These are phyloP conservation scores for Phoronis australis DNA, from an alignment of 2,888 invertebrate species.

Conservation along the genomic window DNA sequence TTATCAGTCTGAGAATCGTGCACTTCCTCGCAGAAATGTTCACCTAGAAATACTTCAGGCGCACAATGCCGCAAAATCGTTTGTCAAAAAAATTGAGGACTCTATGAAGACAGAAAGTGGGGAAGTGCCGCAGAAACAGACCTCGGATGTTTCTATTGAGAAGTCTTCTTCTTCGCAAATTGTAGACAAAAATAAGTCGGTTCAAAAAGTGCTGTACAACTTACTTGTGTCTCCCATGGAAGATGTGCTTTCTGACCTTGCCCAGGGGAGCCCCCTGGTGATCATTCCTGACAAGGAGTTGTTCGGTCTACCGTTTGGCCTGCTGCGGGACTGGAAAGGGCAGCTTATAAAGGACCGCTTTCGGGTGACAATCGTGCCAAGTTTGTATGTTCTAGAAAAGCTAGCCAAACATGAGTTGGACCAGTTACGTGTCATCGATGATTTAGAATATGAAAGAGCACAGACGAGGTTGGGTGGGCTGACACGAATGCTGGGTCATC, in stretches of 20 bases:
- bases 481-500: background rate
- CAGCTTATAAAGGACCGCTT: slow-evolving; percentile 18
- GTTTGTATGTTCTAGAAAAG: slow-evolving; percentile 34
- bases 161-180: background rate
- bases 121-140: slow-evolving; percentile 1
- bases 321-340: slow-evolving; percentile 30
- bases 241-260: slow-evolving; percentile 34
- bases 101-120: background rate
- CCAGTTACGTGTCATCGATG: slow-evolving; percentile 25
- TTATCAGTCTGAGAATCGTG: slow-evolving; percentile 32
- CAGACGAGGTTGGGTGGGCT: slow-evolving; percentile 31
- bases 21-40: slow-evolving; percentile 24
- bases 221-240: slow-evolving; percentile 37
- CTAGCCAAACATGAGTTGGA: slow-evolving; percentile 35
- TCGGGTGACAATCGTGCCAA: slow-evolving; percentile 33
- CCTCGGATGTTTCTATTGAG: slow-evolving; percentile 10
- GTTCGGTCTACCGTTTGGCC: slow-evolving; percentile 34
- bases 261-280: slow-evolving; percentile 27
- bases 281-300: slow-evolving; percentile 43
- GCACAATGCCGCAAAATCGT: slow-evolving; percentile 10
- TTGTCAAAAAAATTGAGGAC: background rate
- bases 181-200: slow-evolving; percentile 13
- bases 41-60: background rate
- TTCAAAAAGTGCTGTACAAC: slow-evolving; percentile 33
- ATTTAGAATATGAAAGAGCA: slow-evolving; percentile 34